phyloP scores from a whole-genome alignment of 2,797 vertebrate species.

The Sebastes itinus region DNA sequence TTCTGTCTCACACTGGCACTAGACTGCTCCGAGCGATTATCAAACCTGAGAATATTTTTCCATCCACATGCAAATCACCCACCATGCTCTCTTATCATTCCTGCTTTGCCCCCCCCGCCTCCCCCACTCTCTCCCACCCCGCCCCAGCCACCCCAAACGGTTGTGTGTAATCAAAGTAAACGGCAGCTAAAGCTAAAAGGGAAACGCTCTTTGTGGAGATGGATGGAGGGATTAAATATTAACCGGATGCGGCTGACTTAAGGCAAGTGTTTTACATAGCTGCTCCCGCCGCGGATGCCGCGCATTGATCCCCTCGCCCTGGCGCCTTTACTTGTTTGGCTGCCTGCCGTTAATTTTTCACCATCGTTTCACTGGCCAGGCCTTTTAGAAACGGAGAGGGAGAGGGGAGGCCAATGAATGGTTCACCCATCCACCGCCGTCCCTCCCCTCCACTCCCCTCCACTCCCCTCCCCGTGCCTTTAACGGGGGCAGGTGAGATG shows the following conservation, averaged over 20 bases:
- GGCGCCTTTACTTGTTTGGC: conserved; percentile 69
- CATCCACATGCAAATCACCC: conserved; percentile 80
- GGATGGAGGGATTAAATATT: conserved; percentile 84
- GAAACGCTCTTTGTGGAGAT: conserved; percentile 79
- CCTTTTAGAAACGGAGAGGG: conserved; percentile 43
- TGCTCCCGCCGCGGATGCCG: conserved; percentile 63
- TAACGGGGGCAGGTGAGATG: conserved; percentile 79
- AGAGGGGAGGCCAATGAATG: conserved; percentile 39
- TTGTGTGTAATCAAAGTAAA: conserved; percentile 82
- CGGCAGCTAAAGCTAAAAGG: conserved; percentile 78
- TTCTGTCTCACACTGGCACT: conserved; percentile 61
- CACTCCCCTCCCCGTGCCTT: conserved; percentile 25
- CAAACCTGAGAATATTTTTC: conserved; percentile 77
- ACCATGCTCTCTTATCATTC: conserved; percentile 73
- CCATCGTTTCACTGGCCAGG: conserved; percentile 63
- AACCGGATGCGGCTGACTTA: conserved; percentile 82
- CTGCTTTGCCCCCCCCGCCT: conserved; percentile 29
- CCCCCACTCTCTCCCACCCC: not conserved
- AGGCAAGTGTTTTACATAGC: conserved; percentile 82
- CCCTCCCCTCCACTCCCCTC: not conserved
- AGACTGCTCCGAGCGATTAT: conserved; percentile 73
- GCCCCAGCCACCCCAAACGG: conserved; percentile 59
- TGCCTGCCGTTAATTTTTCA: conserved; percentile 75
- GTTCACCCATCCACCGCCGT: conserved; percentile 34
- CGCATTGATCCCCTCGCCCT: conserved; percentile 72